phyloP scores from a whole-genome alignment of 2,888 invertebrate species.

The Patella ulyssiponensis region DNA sequence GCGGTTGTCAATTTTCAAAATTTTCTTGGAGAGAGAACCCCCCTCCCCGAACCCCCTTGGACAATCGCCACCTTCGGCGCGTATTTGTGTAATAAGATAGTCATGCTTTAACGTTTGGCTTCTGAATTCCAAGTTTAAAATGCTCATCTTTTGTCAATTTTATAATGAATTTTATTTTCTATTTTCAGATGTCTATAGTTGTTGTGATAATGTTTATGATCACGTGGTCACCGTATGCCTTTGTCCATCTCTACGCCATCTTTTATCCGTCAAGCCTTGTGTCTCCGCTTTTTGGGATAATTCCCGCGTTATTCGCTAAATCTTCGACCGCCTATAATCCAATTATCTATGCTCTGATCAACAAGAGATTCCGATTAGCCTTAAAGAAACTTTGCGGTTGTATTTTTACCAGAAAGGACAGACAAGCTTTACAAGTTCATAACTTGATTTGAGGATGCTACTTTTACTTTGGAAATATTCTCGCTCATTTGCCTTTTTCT shows the following conservation, averaged over 20 bases:
- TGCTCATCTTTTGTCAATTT: no score
- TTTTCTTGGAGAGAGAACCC: no score
- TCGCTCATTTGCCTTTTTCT: no score
- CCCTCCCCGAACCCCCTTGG: no score
- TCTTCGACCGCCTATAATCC: slow-evolving; percentile 51
- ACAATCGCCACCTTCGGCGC: no score
- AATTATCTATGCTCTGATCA: slow-evolving; percentile 45
- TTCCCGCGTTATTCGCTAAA: slow-evolving; percentile 54
- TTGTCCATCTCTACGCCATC: slow-evolving; percentile 35
- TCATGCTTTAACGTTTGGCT: no score
- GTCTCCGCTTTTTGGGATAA: neutral
- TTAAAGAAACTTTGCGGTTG: slow-evolving; percentile 33
- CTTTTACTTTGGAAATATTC: no score
- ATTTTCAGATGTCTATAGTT: slow-evolving; percentile 42
- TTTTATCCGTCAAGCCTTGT: slow-evolving; percentile 20
- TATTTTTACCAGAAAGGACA: slow-evolving; percentile 16
- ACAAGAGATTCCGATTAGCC: slow-evolving; percentile 41
- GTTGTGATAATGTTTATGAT: slow-evolving; percentile 41
- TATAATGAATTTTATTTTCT: neutral
- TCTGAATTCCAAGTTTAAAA: no score
- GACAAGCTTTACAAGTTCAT: slow-evolving; percentile 18
- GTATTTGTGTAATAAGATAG: no score
- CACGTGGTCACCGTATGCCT: slow-evolving; percentile 45
- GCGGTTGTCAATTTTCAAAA: no score
- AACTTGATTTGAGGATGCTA: slow-evolving; percentile 8